Base-by-base conservation (phyloP, 2,888 invertebrate genomes). In the Strigamia maritima region DNA sequence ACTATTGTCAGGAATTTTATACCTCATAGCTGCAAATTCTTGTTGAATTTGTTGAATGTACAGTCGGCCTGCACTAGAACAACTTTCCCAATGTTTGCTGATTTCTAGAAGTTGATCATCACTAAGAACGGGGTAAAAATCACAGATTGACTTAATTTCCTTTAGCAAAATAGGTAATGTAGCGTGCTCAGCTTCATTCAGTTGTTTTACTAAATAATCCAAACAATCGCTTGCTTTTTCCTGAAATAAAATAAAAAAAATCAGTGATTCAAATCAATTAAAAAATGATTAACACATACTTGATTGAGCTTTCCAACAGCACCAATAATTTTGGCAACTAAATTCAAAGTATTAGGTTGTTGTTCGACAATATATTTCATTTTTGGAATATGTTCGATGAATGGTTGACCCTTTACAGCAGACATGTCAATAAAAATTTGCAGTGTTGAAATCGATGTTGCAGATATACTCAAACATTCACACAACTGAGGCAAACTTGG, bases 401-500 rank as follows among this genome's bases (percentile, higher is more conserved):
- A 89, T 79, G 92, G 87, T 75, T 90, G 88, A 1, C 93, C 92
- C 82, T 91, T 90, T 81, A 90, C 89, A 82, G 91, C 90, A 10
- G 92, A 91, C 87, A 95, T 89, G 83, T 92, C 91, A 26, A 92
- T 88, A 83, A 95, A 90, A 81, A 95, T 92, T 84, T 91, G 90
- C 84, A 93, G 88, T 28, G 92, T 91, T 75, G 91, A 89, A 26
- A 89, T 87, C 16, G 90, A 89, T 26, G 90, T 90, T 79, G 90
- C 88, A 24, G 89, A 88, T 82, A 88, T 86, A 82, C 88, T 87
- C 79, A 96, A 87, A 84, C 93, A 94, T 74, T 92, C 92, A 84
- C 93, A 90, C 80, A 97, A 88, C 85, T 93, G 93, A 0, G 93
- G 91, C 75, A 97, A 90, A 84, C 94, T 93, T 0, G 92, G 91